These are phyloP conservation scores for Rattus rattus DNA, from an alignment of 2,113 vertebrate species.

Conservation along the genomic window DNA sequence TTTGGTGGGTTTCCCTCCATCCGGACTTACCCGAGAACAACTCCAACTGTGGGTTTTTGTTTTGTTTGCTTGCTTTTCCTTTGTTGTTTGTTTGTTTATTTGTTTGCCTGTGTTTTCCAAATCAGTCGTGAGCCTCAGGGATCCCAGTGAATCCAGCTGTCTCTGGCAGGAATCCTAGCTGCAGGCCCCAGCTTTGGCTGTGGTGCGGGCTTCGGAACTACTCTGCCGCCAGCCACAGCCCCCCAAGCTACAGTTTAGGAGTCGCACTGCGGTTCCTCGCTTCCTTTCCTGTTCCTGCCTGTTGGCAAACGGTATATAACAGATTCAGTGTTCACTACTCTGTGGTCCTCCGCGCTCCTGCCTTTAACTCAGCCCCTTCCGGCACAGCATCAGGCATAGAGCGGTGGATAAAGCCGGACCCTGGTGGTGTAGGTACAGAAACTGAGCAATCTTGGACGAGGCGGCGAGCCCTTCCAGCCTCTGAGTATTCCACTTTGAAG, in stretches of 20 bases:
- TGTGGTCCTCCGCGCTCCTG: neutral
- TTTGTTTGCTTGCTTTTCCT: too few relatives aligned
- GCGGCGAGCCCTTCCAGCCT: neutral
- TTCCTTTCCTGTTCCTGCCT: neutral
- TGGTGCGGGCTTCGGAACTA: neutral
- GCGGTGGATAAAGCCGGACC: neutral
- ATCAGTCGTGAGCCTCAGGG: neutral
- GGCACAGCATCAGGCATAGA: rapidly evolving
- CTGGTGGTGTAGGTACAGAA: neutral
- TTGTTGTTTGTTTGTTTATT: too few relatives aligned
- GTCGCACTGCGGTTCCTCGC: neutral
- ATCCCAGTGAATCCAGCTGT: neutral
- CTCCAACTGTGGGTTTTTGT: neutral
- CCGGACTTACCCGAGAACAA: neutral
- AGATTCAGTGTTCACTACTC: neutral
- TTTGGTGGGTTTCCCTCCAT: neutral
- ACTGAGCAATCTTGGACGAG: neutral
- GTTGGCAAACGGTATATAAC: neutral
- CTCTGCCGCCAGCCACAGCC: neutral
- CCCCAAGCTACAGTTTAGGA: neutral
- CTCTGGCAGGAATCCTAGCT: neutral
- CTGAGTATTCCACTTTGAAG: neutral
- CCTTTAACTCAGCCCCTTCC: neutral
- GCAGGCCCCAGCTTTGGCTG: neutral
- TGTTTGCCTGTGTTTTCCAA: neutral